Conservation (phyloP, 2,113 vertebrate species). For the Leuciscus idus region DNA sequence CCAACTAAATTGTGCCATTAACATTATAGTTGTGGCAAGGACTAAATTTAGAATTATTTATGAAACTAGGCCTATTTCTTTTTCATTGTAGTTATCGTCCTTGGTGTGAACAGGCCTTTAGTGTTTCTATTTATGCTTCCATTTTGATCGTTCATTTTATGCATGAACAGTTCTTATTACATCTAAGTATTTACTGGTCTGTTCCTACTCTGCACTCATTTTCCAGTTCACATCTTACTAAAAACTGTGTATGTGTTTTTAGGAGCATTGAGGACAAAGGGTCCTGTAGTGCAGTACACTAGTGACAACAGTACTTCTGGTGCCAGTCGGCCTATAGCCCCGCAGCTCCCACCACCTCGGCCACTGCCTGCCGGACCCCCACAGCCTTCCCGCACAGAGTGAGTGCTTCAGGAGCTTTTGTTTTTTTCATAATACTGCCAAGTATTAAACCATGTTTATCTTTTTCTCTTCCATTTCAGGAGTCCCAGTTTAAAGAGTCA, state of each 20-base stretch:
- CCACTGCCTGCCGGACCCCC: conserved; percentile 37
- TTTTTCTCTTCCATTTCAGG: conserved; percentile 56
- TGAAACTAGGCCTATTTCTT: no score
- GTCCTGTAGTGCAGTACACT: conserved; percentile 94
- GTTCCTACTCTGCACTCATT: neutral
- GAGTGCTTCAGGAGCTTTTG: conserved; percentile 56
- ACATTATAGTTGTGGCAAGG: no score
- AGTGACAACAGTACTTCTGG: conserved; percentile 71
- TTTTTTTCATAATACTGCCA: neutral
- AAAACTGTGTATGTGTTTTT: neutral
- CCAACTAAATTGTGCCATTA: no score
- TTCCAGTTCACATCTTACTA: neutral
- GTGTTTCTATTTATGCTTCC: no score
- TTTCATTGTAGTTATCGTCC: no score
- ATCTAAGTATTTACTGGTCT: neutral
- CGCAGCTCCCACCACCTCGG: conserved; percentile 40
- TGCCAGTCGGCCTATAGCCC: conserved; percentile 55
- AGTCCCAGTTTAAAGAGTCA: conserved; percentile 82
- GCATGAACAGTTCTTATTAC: neutral
- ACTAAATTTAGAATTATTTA: no score
- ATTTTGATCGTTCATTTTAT: neutral
- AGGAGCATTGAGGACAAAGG: conserved; percentile 92
- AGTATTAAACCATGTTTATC: neutral
- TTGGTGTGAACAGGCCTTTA: no score
- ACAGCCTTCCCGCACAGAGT: conserved; percentile 70